These are phyloP conservation scores for Chrysoperla carnea DNA, from an alignment of 1,140 invertebrate species.

Conservation along the genomic window DNA sequence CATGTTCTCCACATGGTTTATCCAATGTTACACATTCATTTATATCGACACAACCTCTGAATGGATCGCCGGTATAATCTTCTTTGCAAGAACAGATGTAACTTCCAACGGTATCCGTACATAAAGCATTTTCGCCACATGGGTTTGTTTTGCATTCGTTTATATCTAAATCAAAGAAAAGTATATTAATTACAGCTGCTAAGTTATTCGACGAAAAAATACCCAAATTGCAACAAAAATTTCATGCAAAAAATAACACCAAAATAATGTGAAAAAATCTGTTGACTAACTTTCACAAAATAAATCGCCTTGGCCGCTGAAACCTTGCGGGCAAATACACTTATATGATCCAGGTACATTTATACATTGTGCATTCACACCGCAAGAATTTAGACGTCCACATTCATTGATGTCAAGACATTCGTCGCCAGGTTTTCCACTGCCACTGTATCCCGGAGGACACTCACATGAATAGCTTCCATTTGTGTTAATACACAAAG, in stretches of 20 bases:
- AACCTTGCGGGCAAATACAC: slow-evolving; percentile 73
- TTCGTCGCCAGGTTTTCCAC: slow-evolving; percentile 17
- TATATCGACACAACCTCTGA: slow-evolving; percentile 71
- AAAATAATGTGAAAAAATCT: background rate
- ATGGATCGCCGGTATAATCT: slow-evolving; percentile 72
- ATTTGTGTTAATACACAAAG: slow-evolving; percentile 53
- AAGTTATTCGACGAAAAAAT: background rate
- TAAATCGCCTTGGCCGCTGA: slow-evolving; percentile 51
- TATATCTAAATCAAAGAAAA: slow-evolving; percentile 40
- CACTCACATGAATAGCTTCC: slow-evolving; percentile 60
- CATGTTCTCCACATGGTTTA: slow-evolving; percentile 69
- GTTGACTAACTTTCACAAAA: slow-evolving; percentile 62
- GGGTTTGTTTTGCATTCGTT: slow-evolving; percentile 75
- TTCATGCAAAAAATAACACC: background rate
- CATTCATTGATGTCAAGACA: slow-evolving; percentile 52
- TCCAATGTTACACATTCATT: slow-evolving; percentile 73
- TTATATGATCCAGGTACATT: slow-evolving; percentile 85
- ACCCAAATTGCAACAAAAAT: background rate
- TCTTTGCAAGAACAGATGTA: slow-evolving; percentile 66
- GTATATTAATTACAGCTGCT: background rate
- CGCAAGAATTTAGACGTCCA: slow-evolving; percentile 48
- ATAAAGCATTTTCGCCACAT: slow-evolving; percentile 69
- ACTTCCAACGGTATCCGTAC: slow-evolving; percentile 72
- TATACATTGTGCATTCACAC: slow-evolving; percentile 76
- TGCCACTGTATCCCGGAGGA: slow-evolving; percentile 47